Evolutionary conservation across 1,140 invertebrate genomes (phyloP).

Genomic region (Zaprionus camerounensis): DNA sequence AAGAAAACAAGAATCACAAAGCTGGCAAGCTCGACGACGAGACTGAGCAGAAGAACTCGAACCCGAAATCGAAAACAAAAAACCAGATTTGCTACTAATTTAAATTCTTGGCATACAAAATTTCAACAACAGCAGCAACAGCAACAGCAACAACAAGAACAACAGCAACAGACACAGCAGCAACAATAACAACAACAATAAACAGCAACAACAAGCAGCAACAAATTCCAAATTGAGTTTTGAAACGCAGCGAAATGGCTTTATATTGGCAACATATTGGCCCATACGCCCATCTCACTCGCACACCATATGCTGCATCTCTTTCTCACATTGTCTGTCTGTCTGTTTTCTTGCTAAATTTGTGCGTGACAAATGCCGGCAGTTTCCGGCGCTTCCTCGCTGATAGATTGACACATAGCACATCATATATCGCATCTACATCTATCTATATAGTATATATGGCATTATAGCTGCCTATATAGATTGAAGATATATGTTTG

Average conservation of each 20-base stretch:
- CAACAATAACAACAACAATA: constrained; percentile 31
- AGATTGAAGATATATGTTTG: constrained; percentile 12
- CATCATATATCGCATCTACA: constrained; percentile 8
- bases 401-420: constrained; percentile 29
- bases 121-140: constrained; percentile 47
- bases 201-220: constrained; percentile 36
- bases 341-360: background rate
- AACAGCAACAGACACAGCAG: constrained; percentile 20
- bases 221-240: constrained; percentile 67
- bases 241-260: constrained; percentile 69
- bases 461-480: background rate
- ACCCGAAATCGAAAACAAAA: constrained; percentile 67
- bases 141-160: constrained; percentile 31
- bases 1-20: constrained; percentile 64
- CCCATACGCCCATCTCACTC: constrained; percentile 7
- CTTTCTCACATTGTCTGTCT: background rate
- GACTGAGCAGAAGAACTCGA: constrained; percentile 33
- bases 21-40: background rate
- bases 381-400: constrained; percentile 44
- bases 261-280: constrained; percentile 75
- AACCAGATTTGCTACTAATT: constrained; percentile 83
- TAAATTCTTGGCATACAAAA: constrained; percentile 82
- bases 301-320: background rate
- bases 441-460: constrained; percentile 6
- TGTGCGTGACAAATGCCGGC: constrained; percentile 41